Evolutionary conservation across 2,113 vertebrate species (phyloP).

Genomic region (Odocoileus virginianus): DNA sequence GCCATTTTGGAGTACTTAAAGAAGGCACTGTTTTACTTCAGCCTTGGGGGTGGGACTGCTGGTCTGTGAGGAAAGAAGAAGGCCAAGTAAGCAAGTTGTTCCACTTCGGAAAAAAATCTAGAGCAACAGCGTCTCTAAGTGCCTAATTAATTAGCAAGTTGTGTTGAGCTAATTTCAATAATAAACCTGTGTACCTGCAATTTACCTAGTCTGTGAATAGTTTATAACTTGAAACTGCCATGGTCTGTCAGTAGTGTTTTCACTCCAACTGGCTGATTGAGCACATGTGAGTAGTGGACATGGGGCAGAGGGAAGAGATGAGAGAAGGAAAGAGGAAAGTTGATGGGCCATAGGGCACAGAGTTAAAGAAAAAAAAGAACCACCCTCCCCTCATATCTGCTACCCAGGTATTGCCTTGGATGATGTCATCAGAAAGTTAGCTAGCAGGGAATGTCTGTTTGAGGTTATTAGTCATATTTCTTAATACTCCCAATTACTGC

Average conservation of each 20-base stretch:
- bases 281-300: neutral
- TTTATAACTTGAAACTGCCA: slow-evolving; percentile 3
- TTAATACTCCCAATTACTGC: neutral
- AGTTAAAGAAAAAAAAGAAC: neutral
- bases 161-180: slow-evolving; percentile 50
- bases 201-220: neutral
- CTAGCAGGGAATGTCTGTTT: neutral
- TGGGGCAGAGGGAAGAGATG: neutral
- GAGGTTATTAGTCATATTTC: neutral
- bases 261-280: neutral
- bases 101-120: slow-evolving; percentile 17
- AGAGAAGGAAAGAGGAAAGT: neutral
- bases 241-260: neutral
- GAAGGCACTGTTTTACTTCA: neutral
- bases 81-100: neutral
- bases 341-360: neutral
- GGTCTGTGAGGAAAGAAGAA: neutral
- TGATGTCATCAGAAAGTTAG: slow-evolving; percentile 18
- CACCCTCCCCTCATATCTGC: neutral
- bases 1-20: neutral
- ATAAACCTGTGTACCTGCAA: neutral
- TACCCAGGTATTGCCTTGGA: neutral
- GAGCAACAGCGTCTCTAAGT: slow-evolving; percentile 3
- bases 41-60: neutral
- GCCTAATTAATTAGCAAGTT: neutral